Evolutionary conservation across 2,797 vertebrate species (phyloP), one percentile per base, ranked within the genome.

Genomic region (Kryptolebias ocellatus): DNA sequence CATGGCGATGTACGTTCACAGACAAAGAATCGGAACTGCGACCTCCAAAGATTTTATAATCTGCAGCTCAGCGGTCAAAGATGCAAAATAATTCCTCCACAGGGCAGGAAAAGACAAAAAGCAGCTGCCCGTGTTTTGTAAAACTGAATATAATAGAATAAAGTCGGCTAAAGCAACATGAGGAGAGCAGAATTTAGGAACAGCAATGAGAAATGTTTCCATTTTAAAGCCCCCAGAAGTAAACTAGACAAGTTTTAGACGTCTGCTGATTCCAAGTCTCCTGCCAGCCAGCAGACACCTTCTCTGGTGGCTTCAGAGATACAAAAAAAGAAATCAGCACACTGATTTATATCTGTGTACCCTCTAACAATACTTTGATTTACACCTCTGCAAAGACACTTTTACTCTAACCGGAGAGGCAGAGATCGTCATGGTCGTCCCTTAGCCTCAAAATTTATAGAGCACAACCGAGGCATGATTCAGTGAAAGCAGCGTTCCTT

Each of bases 221-320:
- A 67, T 83, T 83, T 87, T 66, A 62, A 71, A 70, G 39, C 62
- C 79, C 72, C 76, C 70, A 64, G 79, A 83, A 78, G 73, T 76
- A 73, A 87, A 69, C 76, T 79, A 59, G 68, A 73, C 66, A 83
- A 79, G 73, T 77, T 74, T 81, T 67, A 78, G 67, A 76, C 64
- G 54, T 44, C 24, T 52, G 4, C 53, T 64, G 64, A 82, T 76
- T 78, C 80, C 76, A 62, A 65, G 64, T 24, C 58, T 70, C 57
- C 62, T 31, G 72, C 70, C 69, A 73, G 76, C 57, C 70, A 67
- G 78, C 66, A 73, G 78, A 86, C 80, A 75, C 82, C 74, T 82
- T 70, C 74, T 74, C 42, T 8, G 63, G 67, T 67, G 72, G 84
- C 84, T 81, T 57, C 62, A 55, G 53, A 79, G 79, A 76, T 74